These are phyloP conservation scores for Chelonoidis abingdonii DNA, from an alignment of 2,113 vertebrate genomes.

Conservation along the genomic window DNA sequence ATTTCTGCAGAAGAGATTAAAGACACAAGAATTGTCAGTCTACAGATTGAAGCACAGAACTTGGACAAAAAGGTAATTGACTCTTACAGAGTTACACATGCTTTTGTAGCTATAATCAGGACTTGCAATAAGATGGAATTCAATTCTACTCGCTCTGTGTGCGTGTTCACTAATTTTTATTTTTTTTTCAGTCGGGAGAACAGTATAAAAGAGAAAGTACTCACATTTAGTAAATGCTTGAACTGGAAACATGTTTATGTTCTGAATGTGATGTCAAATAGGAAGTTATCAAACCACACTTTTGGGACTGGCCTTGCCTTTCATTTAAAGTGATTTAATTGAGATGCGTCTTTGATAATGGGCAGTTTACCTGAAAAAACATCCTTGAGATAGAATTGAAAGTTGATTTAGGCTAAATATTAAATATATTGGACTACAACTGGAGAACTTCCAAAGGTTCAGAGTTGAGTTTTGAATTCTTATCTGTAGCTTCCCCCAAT, in stretches of 20 bases:
- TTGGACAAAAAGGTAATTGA: constrained; percentile 91
- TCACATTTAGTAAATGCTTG: not conserved
- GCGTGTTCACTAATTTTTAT: not conserved
- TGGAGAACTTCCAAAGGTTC: not conserved
- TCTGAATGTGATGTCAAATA: not conserved
- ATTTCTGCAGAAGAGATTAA: constrained; percentile 91
- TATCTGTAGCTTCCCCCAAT: not conserved
- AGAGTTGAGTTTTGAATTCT: not conserved
- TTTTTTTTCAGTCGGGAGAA: not conserved
- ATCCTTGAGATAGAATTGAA: not conserved
- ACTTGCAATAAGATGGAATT: not conserved
- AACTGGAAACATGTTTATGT: not conserved
- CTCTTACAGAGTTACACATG: not conserved
- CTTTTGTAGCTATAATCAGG: not conserved
- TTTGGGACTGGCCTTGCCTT: not conserved
- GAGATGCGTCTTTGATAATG: not conserved
- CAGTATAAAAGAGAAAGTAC: not conserved
- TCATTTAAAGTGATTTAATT: not conserved
- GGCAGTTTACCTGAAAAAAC: not conserved
- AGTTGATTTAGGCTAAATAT: not conserved
- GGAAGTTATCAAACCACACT: not conserved
- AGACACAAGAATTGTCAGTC: constrained; percentile 85
- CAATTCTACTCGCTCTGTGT: not conserved
- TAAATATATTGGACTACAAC: not conserved
- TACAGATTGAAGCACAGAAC: constrained; percentile 89